Base-by-base conservation (phyloP, 2,113 vertebrate species). In the Eupsittula cactorum region DNA sequence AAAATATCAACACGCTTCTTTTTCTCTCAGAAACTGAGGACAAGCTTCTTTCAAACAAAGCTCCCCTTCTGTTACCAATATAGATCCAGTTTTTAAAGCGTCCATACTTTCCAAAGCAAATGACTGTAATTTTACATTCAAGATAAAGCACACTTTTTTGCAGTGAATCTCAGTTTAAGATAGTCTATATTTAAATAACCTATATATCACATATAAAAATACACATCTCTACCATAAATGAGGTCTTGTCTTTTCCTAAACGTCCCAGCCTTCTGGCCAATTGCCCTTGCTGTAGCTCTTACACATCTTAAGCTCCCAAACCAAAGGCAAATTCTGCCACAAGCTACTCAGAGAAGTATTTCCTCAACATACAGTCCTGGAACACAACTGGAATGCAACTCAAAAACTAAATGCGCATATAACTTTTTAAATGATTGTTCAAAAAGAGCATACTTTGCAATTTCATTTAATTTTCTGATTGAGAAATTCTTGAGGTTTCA, bases 151-250 rank as follows among this genome's bases (percentile, higher is more conserved):
- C 73, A 0, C 59, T 59, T 53, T 35, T 71, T 73, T 59, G 64
- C 69, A 86, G n/a, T 78, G 55, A 93, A 90, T 93, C 65, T 71
- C 91, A 68, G 73, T 82, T 86, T 84, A 92, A 95, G 92, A 92
- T 84, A 95, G n/a, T 82, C 93, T 94, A 14, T 91, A 93, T 73
- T 96, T 94, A 96, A 95, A 96, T 96, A 93, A 92, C 86, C 86
- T 95, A 52, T 94, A 82, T 82, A 57, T 86, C 88, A 95, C 77
- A 91, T 96, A 97, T 37, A 97, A 97, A 97, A 97, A 97, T 97
- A 97, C 93, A 79, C 91, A 94, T 96, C 93, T 97, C 65, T 93
- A 92, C 92, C 95, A 87, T 94, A 94, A 95, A 97, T 94, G 91
- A 95, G 92, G 92, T 93, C 88, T 88, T 74, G 46, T 86, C 90